Percentiles rank a stretch among this genome's conserved stretches.
Conservation (phyloP, 2,888 invertebrate species). For the Acutogordius australiensis region DNA sequence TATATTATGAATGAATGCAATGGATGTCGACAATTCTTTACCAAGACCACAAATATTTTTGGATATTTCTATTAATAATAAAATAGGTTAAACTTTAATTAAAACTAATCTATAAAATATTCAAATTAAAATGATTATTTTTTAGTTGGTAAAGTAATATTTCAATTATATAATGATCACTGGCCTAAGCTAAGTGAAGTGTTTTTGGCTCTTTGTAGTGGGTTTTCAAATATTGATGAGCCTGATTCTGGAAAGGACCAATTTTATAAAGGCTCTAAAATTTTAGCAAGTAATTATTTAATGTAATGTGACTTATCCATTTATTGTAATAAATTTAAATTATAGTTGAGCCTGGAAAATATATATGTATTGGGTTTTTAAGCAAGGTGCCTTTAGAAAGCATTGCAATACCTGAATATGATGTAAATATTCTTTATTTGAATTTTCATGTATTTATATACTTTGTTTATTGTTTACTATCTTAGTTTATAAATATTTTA, state of each 20-base stretch:
- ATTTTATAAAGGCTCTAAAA: neutral
- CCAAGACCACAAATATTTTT: neutral
- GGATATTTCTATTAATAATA: neutral
- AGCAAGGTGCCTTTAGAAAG: neutral
- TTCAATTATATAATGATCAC: neutral
- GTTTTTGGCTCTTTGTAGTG: conserved; percentile 3
- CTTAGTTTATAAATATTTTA: too few relatives aligned
- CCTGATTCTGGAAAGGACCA: neutral
- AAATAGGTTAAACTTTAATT: neutral
- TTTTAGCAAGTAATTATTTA: neutral
- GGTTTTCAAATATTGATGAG: neutral
- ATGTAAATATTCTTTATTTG: too few relatives aligned
- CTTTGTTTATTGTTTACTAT: too few relatives aligned
- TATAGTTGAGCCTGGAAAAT: neutral
- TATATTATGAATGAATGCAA: too few relatives aligned
- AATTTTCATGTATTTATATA: too few relatives aligned
- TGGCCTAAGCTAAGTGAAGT: neutral
- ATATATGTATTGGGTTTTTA: neutral
- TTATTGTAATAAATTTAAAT: neutral
- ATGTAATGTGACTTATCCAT: neutral
- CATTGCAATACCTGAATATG: neutral
- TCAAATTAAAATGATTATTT: too few relatives aligned
- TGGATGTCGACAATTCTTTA: neutral
- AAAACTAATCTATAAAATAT: neutral
- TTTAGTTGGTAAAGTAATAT: neutral